Evolutionary conservation across 2,797 vertebrate species (phyloP), one percentile per base, ranked within the genome.

Genomic region (Labroides dimidiatus): DNA sequence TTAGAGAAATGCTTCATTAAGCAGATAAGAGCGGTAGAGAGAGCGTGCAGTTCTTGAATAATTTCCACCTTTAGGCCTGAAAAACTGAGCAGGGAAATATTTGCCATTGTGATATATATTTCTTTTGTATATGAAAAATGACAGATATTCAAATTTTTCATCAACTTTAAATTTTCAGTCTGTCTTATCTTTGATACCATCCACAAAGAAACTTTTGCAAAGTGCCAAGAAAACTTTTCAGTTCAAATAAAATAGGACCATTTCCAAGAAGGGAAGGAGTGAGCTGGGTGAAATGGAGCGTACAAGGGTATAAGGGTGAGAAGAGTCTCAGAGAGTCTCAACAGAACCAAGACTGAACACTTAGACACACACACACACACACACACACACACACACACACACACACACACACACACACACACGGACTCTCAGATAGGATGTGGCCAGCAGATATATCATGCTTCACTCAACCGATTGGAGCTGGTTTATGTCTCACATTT

Each of bases 401-500:
- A 33, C 30, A 33, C 30, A 33, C 30, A 33, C 30, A 33, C 30
- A 33, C 30, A 33, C 30, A 33, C 24, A 27, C 24, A 3, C 3
- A 13, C 30, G 30, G 45, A 23, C 47, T 73, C 19, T 58, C 16
- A 20, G 44, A 69, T 44, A 51, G 37, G 39, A 59, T 43, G n/a
- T 62, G 16, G 45, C 20, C 39, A 23, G 33, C 57, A 76, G 55
- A 76, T 81, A 75, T 66, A 75, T 67, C 0, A 27, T 1, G 41
- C 69, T 59, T 73, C 57, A 65, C 19, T 76, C 59, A 64, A 60
- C 60, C 75, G 64, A 54, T 78, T 4, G 61, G 16, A 77, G 52
- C 48, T 50, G 54, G 9, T 82, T 73, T 53, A 65, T 75, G 65
- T 82, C 59, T 67, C 61, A 72, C 58, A 64, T 77, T 74, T 67